Conservation (phyloP, 2,797 vertebrate genomes). For the Linurgus olivaceus region DNA sequence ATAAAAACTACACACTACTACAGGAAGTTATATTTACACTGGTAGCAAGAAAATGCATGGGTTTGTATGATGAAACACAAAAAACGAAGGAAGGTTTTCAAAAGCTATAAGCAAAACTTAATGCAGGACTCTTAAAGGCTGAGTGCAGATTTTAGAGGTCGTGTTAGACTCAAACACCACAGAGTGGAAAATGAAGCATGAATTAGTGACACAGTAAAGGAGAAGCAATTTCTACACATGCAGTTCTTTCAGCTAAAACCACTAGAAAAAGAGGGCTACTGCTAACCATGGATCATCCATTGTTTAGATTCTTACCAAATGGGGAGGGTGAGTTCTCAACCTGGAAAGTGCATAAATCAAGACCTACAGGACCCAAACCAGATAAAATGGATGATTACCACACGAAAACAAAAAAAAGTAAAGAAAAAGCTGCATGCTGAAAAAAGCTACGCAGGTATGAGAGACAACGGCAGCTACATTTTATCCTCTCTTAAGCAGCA, state of each 20-base stretch:
- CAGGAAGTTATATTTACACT: neutral
- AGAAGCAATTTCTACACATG: slow-evolving; percentile 63
- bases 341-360: slow-evolving; percentile 99
- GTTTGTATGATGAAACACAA: slow-evolving; percentile 25
- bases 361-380: slow-evolving; percentile 99
- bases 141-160: neutral
- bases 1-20: neutral
- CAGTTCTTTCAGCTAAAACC: slow-evolving; percentile 60
- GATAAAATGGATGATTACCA: slow-evolving; percentile 95
- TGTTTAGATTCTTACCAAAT: slow-evolving; percentile 94
- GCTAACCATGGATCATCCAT: slow-evolving; percentile 83
- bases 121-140: neutral
- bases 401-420: slow-evolving; percentile 73
- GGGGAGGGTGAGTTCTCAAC: slow-evolving; percentile 96
- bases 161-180: slow-evolving; percentile 40
- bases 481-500: slow-evolving; percentile 47
- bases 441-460: slow-evolving; percentile 56
- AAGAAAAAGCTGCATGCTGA: slow-evolving; percentile 67
- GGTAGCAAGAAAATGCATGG: slow-evolving; percentile 45
- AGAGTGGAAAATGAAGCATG: slow-evolving; percentile 23
- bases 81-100: neutral
- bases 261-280: slow-evolving; percentile 77
- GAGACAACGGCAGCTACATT: slow-evolving; percentile 48
- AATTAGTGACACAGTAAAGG: slow-evolving; percentile 65
- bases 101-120: slow-evolving; percentile 5